phyloP scores from a whole-genome alignment of 2,113 vertebrate genomes.

The Zapus hudsonius region DNA sequence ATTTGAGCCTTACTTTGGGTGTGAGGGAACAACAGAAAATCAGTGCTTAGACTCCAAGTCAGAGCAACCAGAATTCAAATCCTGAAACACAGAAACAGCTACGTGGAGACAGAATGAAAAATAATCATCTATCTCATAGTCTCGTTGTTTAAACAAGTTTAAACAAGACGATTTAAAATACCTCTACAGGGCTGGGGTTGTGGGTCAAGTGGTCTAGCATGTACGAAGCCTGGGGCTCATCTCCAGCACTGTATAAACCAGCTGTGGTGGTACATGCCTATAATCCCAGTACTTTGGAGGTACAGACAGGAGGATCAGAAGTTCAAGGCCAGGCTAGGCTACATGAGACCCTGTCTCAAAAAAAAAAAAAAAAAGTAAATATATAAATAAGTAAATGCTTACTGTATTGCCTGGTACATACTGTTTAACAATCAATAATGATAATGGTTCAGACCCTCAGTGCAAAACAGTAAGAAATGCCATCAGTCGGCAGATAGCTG shows the following conservation, averaged over 20 bases:
- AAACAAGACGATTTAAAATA: slow-evolving; percentile 29
- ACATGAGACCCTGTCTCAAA: neutral
- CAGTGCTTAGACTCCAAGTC: neutral
- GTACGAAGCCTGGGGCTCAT: neutral
- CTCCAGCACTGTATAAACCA: neutral
- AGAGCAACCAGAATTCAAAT: slow-evolving; percentile 47
- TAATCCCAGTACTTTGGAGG: neutral
- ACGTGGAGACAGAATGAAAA: neutral
- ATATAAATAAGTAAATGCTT: neutral
- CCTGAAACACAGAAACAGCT: neutral
- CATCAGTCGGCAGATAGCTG: too few species aligned
- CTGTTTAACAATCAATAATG: neutral
- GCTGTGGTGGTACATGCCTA: neutral
- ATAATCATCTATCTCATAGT: neutral
- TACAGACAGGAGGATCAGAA: neutral
- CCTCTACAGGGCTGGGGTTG: neutral
- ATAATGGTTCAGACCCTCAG: neutral
- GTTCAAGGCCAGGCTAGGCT: neutral
- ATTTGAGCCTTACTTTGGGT: neutral
- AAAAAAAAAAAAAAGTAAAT: too few species aligned
- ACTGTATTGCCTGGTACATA: neutral
- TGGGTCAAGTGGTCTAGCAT: neutral
- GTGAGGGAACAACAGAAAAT: neutral
- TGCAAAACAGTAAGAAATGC: slow-evolving; percentile 2
- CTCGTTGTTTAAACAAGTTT: slow-evolving; percentile 16